Conservation (phyloP, 2,888 invertebrate species). For the Acanthoscelides obtectus region DNA sequence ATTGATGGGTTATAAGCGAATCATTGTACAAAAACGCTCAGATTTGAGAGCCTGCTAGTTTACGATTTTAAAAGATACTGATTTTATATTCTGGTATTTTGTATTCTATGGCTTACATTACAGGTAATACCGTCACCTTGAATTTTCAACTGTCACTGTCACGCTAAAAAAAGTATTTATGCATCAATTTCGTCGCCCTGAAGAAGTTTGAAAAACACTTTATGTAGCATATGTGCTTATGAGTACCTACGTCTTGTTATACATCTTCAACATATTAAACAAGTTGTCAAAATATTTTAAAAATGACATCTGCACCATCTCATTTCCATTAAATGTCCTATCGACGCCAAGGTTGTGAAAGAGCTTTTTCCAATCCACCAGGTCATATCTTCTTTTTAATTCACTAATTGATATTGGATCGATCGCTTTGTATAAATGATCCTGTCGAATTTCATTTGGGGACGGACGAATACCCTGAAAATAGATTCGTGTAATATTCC, state of each 20-base stretch:
- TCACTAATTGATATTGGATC: neutral
- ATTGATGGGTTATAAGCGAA: too few relatives aligned
- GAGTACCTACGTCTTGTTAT: neutral
- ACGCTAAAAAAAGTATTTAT: too few relatives aligned
- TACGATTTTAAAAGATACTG: too few relatives aligned
- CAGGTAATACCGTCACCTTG: too few relatives aligned
- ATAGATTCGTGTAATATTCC: neutral
- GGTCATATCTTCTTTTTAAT: neutral
- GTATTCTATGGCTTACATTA: too few relatives aligned
- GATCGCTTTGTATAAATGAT: neutral
- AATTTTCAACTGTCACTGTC: too few relatives aligned
- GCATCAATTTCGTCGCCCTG: too few relatives aligned
- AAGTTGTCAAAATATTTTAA: neutral
- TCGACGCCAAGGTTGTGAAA: neutral
- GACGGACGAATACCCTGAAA: neutral
- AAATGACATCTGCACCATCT: neutral
- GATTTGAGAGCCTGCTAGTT: too few relatives aligned
- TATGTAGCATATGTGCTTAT: too few relatives aligned
- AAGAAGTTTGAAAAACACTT: too few relatives aligned
- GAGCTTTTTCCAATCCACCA: neutral
- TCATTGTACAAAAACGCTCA: too few relatives aligned
- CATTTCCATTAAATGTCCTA: neutral
- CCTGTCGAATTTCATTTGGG: neutral
- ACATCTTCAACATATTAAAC: neutral
- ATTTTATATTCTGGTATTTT: too few relatives aligned